phyloP scores from a whole-genome alignment of 2,113 vertebrate species.

The Rhynchomys soricoides region DNA sequence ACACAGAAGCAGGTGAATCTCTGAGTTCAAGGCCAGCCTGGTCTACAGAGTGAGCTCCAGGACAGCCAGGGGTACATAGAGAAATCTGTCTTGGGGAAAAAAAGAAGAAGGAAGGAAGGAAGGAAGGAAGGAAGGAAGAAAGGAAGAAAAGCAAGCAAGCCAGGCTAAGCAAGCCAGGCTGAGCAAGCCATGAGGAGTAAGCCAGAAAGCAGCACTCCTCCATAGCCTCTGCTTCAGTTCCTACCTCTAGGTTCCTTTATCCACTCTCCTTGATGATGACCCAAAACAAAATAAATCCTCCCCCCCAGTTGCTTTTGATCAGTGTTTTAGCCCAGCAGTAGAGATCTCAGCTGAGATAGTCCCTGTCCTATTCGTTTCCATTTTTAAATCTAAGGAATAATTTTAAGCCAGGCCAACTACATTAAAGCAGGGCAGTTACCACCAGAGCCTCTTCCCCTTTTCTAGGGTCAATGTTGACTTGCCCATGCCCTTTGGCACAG shows the following conservation, averaged over 20 bases:
- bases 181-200: background rate
- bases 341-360: background rate
- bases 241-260: background rate
- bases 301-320: background rate
- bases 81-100: background rate
- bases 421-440: background rate
- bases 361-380: background rate
- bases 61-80: background rate
- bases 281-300: background rate
- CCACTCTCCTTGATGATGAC: background rate
- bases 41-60: background rate
- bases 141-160: rapidly evolving
- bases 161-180: background rate
- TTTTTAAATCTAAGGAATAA: background rate
- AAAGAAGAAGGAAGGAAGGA: rapidly evolving
- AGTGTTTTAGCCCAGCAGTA: background rate
- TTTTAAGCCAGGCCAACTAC: background rate
- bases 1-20: background rate
- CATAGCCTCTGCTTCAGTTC: background rate
- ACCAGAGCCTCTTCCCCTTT: too few relatives aligned
- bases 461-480: background rate
- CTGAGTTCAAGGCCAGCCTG: background rate
- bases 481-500: background rate
- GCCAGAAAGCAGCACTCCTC: background rate
- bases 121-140: too few relatives aligned